Evolutionary conservation across 2,113 vertebrate genomes (phyloP).

Genomic region (Chaenocephalus aceratus): DNA sequence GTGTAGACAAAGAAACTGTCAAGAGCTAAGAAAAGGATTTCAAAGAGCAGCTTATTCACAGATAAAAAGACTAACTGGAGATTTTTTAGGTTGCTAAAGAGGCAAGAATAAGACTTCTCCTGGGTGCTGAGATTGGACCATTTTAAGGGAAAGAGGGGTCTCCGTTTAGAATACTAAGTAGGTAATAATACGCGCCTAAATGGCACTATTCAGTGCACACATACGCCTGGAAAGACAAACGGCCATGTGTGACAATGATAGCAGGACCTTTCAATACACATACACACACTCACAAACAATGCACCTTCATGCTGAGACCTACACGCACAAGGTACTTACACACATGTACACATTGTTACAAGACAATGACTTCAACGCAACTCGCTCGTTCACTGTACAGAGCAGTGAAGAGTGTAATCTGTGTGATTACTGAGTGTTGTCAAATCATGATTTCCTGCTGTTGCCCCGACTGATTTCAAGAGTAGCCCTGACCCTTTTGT

Average conservation of each 20-base stretch:
- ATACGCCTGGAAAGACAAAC: constrained; percentile 67
- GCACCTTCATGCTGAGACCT: neutral
- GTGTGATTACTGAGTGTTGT: constrained; percentile 78
- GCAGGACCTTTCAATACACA: constrained; percentile 39
- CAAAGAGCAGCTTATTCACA: constrained; percentile 65
- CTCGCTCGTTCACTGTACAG: neutral
- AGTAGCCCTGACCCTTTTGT: constrained; percentile 52
- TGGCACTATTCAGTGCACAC: constrained; percentile 73
- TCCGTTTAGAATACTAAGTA: constrained; percentile 73
- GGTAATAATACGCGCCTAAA: constrained; percentile 73
- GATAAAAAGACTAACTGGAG: constrained; percentile 65
- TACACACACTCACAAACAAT: constrained; percentile 26
- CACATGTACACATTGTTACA: constrained; percentile 1
- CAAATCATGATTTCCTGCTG: constrained; percentile 70
- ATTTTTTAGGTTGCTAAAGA: constrained; percentile 64
- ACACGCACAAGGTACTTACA: constrained; percentile 13
- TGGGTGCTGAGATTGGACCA: constrained; percentile 56
- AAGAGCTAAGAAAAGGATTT: constrained; percentile 61
- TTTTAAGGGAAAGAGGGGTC: constrained; percentile 42
- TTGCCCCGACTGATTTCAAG: constrained; percentile 64
- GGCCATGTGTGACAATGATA: constrained; percentile 71
- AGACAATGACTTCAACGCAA: constrained; percentile 1
- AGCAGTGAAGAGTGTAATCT: constrained; percentile 56
- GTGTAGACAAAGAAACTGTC: constrained; percentile 67
- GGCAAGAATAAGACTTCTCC: constrained; percentile 65